Base-by-base conservation (phyloP, 2,797 vertebrate species). In the Falco biarmicus region DNA sequence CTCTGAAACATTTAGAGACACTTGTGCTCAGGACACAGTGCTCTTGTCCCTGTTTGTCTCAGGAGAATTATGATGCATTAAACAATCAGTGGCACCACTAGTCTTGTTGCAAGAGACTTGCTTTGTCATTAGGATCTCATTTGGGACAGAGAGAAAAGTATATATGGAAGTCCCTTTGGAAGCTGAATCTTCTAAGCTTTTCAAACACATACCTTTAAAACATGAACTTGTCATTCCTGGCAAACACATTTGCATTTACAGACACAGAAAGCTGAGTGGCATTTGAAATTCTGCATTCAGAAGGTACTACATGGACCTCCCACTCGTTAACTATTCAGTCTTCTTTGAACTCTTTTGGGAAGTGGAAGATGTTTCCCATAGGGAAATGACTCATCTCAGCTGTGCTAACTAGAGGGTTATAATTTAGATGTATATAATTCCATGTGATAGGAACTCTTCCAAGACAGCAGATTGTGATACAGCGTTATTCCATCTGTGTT, bases 401-500 rank as follows among this genome's bases (percentile, higher is more conserved):
- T 83, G 66, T 84, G 84, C 76, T 94, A 74, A 89, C 34, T 47
- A 68, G 48, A 95, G 63, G 39, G 31, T 41, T 94, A 43, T 91
- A 53, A 93, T 87, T 95, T 87, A 74, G 80, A 77, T 73, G 48
- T 76, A 6, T 43, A 11, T 91, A 64, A 78, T 82, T 75, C 73
- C 79, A 64, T 0, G 14, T 59, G 87, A 92, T n/a, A 48, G 91
- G 73, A 87, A 90, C 74, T 61, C 59, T 95, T 97, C 87, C 93
- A 95, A 93, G 83, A 14, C 69, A 91, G 87, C 93, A 95, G 93
- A 84, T 54, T 95, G 95, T 84, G 87, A 81, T 79, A 48, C 69
- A 82, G 70, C 50, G 56, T 88, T 82, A 26, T 81, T 95, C 89
- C 85, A 80, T 94, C 83, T 74, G 63, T 88, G 63, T 34, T 95